Evolutionary conservation across 2,797 vertebrate genomes (phyloP).

Genomic region (Tokudaia muenninki): DNA sequence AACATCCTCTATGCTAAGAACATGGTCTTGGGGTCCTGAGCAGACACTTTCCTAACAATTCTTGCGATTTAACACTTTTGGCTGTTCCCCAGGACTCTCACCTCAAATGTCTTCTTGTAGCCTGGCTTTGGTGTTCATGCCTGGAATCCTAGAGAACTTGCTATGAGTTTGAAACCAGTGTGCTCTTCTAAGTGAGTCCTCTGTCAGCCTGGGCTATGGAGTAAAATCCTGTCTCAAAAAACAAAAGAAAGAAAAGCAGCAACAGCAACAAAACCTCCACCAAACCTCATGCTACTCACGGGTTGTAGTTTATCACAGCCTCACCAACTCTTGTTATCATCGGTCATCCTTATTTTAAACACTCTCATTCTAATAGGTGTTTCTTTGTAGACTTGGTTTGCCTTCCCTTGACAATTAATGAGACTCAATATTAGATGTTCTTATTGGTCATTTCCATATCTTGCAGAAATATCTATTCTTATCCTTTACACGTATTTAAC

Average conservation of each 20-base stretch:
- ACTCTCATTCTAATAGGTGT: neutral
- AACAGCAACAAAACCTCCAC: neutral
- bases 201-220: neutral
- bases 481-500: slow-evolving; percentile 4
- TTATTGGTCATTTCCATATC: neutral
- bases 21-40: too few species aligned
- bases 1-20: too few species aligned
- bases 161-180: neutral
- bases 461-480: slow-evolving; percentile 14
- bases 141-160: neutral
- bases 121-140: neutral
- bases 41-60: neutral
- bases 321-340: neutral
- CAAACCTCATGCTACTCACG: neutral
- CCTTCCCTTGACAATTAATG: neutral
- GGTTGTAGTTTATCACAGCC: neutral
- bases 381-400: slow-evolving; percentile 14
- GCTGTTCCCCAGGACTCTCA: neutral
- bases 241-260: neutral
- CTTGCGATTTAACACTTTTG: neutral
- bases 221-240: neutral
- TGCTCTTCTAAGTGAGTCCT: neutral
- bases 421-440: neutral
- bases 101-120: neutral
- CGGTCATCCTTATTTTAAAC: neutral